A percentile compares a stretch with the other conserved stretches of the same genome.
Conservation (phyloP, 2,888 invertebrate species). For the Meliscaeva auricollis region DNA sequence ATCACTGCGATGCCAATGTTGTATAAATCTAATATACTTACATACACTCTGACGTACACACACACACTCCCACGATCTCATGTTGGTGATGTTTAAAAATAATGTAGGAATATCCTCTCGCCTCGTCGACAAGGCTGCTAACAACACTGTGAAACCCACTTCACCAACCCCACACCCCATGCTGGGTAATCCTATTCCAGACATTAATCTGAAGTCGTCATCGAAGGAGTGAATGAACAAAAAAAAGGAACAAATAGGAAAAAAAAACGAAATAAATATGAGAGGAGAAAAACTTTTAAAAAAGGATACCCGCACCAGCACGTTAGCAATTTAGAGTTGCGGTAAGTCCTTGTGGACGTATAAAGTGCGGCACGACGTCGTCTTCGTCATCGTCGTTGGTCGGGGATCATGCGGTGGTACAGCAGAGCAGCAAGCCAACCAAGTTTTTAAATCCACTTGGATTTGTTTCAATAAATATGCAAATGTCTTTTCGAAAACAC, state of each 20-base stretch:
- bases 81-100: conserved; percentile 35
- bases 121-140: conserved; percentile 44
- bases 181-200: conserved; percentile 64
- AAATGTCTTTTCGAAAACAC: conserved; percentile 79
- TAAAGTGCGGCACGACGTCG: conserved; percentile 63
- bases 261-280: conserved; percentile 25
- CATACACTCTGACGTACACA: conserved; percentile 31
- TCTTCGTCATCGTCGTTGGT: not conserved
- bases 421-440: conserved; percentile 72
- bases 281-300: conserved; percentile 47
- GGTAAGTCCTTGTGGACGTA: conserved; percentile 76
- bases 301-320: conserved; percentile 45
- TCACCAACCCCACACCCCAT: conserved; percentile 20
- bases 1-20: conserved; percentile 6
- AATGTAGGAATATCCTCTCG: conserved; percentile 26
- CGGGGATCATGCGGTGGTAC: not conserved
- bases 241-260: conserved; percentile 31
- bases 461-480: conserved; percentile 84
- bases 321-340: conserved; percentile 68
- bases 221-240: conserved; percentile 73
- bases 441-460: conserved; percentile 81
- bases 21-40: conserved; percentile 25
- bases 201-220: conserved; percentile 75
- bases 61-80: not conserved
- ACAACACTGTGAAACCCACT: conserved; percentile 39